Evolutionary conservation across 2,888 invertebrate genomes (phyloP).

Genomic region (Ecliptopera silaceata): DNA sequence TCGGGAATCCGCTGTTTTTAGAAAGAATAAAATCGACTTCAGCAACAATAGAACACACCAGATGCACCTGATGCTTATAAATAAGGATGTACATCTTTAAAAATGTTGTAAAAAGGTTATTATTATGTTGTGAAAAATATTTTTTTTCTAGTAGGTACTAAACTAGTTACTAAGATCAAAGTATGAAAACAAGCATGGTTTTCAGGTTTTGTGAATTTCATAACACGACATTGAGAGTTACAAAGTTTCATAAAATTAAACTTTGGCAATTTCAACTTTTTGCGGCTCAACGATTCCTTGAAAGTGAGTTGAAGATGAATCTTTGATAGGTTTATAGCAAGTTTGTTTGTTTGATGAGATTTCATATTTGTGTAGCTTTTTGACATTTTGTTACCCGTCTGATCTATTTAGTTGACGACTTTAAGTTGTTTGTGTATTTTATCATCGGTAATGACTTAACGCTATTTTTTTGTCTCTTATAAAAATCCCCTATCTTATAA

Average conservation of each 20-base stretch:
- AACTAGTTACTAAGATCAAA: neutral
- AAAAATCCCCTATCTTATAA: no score
- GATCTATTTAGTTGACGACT: no score
- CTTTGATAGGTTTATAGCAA: slow-evolving; percentile 46
- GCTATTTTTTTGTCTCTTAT: no score
- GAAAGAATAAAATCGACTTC: no score
- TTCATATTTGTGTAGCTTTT: slow-evolving; percentile 25
- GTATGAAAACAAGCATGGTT: slow-evolving; percentile 34
- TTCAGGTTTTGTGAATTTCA: slow-evolving; percentile 50
- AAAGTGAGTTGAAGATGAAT: slow-evolving; percentile 46
- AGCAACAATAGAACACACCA: no score
- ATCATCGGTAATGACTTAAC: no score
- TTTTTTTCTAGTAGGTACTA: neutral
- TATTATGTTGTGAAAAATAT: no score
- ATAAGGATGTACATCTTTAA: no score
- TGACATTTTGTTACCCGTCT: neutral
- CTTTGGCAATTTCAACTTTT: slow-evolving; percentile 75
- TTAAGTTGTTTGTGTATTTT: no score
- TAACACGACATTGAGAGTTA: slow-evolving; percentile 46
- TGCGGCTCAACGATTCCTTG: slow-evolving; percentile 58
- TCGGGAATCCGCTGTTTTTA: no score
- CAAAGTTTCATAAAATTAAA: slow-evolving; percentile 59
- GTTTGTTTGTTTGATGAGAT: slow-evolving; percentile 38
- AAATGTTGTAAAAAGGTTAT: no score
- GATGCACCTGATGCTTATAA: no score